Percentiles rank a stretch among this genome's conserved stretches.
phyloP scores from a whole-genome alignment of 2,113 vertebrate species.

The Dinomys branickii region DNA sequence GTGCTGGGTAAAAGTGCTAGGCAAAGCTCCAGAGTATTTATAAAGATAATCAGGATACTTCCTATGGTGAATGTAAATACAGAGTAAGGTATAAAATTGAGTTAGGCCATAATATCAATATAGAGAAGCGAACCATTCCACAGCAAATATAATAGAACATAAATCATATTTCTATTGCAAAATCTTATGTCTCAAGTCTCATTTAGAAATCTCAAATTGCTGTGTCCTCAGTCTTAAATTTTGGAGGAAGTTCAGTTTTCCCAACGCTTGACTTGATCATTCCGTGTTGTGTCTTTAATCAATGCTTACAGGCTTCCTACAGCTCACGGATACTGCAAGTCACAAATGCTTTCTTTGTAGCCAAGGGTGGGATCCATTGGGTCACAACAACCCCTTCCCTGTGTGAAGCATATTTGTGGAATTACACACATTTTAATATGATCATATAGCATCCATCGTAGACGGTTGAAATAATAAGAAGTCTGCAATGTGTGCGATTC shows the following conservation, averaged over 20 bases:
- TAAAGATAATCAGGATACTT: neutral
- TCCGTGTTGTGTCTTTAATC: neutral
- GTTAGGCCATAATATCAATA: neutral
- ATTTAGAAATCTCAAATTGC: neutral
- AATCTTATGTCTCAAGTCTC: neutral
- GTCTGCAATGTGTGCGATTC: neutral
- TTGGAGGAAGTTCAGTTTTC: neutral
- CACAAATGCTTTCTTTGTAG: neutral
- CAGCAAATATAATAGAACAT: neutral
- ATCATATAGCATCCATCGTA: neutral
- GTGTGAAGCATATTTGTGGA: neutral
- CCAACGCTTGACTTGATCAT: neutral
- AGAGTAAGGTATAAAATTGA: neutral
- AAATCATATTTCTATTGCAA: neutral
- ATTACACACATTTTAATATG: neutral
- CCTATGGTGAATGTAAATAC: neutral
- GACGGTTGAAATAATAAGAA: neutral
- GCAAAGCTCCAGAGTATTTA: neutral
- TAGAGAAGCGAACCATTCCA: neutral
- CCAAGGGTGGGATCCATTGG: neutral
- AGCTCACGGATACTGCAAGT: neutral
- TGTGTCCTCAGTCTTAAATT: neutral
- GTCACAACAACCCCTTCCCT: neutral
- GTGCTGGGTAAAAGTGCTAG: neutral
- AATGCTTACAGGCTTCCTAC: neutral